A percentile compares a stretch with the other conserved stretches of the same genome.
These are phyloP conservation scores for Diorhabda sublineata DNA, from an alignment of 1,140 invertebrate genomes.

Conservation along the genomic window DNA sequence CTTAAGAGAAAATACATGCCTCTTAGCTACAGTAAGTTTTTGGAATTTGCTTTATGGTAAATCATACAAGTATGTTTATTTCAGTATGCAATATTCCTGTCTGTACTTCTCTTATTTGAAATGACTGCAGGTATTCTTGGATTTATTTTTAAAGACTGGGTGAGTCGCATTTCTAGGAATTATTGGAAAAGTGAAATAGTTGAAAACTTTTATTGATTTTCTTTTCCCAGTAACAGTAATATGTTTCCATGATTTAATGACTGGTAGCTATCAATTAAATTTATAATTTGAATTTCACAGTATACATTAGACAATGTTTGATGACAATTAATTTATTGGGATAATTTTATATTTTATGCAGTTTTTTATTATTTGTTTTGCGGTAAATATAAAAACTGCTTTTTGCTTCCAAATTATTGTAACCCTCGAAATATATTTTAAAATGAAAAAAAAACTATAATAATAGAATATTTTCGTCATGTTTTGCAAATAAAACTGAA, in stretches of 20 bases:
- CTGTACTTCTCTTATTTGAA: conserved; percentile 83
- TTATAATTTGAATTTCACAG: no score
- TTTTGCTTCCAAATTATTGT: no score
- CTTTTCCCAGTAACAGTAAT: not conserved
- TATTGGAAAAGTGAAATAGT: not conserved
- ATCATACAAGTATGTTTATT: conserved; percentile 48
- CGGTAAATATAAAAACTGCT: no score
- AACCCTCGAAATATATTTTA: no score
- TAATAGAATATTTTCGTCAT: no score
- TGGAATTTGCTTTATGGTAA: conserved; percentile 7
- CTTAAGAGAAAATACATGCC: conserved; percentile 80
- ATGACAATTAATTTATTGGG: no score
- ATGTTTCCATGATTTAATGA: no score
- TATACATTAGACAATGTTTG: no score
- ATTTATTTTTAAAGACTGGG: conserved; percentile 97
- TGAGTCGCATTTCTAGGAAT: conserved; percentile 50
- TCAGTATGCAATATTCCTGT: conserved; percentile 91
- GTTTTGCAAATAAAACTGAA: no score
- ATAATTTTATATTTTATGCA: conserved; percentile 6
- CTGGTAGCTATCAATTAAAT: no score
- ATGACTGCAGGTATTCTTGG: conserved; percentile 86
- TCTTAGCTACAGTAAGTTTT: conserved; percentile 73
- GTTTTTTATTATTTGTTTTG: no score
- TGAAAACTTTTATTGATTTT: conserved; percentile 11
- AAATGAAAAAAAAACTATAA: no score